Evolutionary conservation across 2,888 invertebrate species (phyloP).

Genomic region (Diplazon laetatorius): DNA sequence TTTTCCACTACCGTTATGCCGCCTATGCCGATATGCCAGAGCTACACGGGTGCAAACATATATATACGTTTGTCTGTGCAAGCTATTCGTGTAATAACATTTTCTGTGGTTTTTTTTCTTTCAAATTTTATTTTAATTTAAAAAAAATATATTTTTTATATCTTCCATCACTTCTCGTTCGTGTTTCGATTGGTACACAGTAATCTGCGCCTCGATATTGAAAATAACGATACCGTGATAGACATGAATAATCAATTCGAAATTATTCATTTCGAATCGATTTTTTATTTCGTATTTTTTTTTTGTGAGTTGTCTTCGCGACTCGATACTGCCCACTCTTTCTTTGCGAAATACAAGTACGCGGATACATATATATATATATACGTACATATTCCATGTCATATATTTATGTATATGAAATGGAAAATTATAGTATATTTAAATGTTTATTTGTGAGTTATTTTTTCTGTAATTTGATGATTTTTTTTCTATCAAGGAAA

Average conservation of each 20-base stretch:
- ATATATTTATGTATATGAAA: too few species aligned
- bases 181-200: constrained; percentile 19
- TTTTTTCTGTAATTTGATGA: too few species aligned
- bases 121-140: too few species aligned
- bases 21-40: too few species aligned
- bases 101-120: too few species aligned
- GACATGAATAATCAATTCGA: constrained; percentile 53
- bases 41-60: neutral
- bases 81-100: too few species aligned
- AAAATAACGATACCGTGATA: constrained; percentile 45
- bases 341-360: constrained; percentile 5
- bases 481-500: too few species aligned
- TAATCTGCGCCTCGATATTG: constrained; percentile 41
- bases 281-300: constrained; percentile 26
- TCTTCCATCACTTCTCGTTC: neutral
- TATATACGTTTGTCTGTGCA: constrained; percentile 16
- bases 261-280: constrained; percentile 51
- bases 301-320: neutral
- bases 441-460: too few species aligned
- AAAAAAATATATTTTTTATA: neutral
- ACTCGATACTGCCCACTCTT: neutral
- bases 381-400: too few species aligned
- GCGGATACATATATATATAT: too few species aligned
- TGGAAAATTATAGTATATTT: too few species aligned
- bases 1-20: constrained; percentile 57